Evolutionary conservation across 2,113 vertebrate genomes (phyloP).

Genomic region (Gulo gulo): DNA sequence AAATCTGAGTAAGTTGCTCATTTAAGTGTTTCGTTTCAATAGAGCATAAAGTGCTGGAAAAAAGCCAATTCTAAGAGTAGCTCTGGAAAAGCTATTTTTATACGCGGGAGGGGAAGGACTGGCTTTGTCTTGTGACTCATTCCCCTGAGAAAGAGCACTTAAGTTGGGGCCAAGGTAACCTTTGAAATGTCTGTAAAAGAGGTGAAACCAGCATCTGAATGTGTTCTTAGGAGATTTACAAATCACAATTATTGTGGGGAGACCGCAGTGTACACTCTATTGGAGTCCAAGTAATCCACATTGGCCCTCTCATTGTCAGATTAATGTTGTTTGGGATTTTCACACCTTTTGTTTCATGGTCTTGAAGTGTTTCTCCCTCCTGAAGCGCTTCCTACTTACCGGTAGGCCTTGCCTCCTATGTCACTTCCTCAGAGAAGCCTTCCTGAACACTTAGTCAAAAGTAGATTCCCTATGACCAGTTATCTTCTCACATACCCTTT

Average conservation of each 20-base stretch:
- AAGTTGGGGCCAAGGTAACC: not conserved
- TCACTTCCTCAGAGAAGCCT: not conserved
- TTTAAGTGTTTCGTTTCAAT: constrained; percentile 67
- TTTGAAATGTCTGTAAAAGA: not conserved
- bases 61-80: constrained; percentile 56
- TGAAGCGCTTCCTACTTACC: too few species aligned
- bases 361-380: not conserved
- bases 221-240: not conserved
- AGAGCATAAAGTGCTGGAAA: constrained; percentile 44
- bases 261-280: not conserved
- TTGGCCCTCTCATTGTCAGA: not conserved
- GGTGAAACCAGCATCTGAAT: not conserved
- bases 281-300: not conserved
- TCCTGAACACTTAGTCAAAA: not conserved
- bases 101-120: not conserved
- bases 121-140: not conserved
- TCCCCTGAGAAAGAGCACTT: not conserved
- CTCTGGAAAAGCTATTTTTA: constrained; percentile 51
- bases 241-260: not conserved
- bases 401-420: not conserved
- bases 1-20: constrained; percentile 62
- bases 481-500: not conserved
- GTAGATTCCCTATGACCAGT: not conserved
- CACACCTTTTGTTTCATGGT: not conserved
- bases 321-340: not conserved